A percentile compares a stretch with the other conserved stretches of the same genome.
Evolutionary conservation across 2,888 invertebrate genomes (phyloP).

Genomic region (Biston betularia): DNA sequence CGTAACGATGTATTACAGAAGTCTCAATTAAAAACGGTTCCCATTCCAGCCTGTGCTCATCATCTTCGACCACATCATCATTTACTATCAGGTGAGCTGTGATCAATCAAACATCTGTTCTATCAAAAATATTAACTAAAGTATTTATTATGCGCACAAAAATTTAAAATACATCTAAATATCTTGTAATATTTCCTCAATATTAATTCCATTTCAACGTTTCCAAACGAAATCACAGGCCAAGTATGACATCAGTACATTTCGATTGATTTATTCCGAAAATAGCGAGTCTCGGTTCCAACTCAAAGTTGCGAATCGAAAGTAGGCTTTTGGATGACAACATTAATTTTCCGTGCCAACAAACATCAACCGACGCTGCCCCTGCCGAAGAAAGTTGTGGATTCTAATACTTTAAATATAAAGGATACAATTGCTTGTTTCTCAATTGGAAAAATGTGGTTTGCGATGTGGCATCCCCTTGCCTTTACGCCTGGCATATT

Average conservation of each 20-base stretch:
- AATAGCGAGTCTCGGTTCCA: constrained; percentile 39
- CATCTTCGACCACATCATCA: no score
- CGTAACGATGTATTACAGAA: no score
- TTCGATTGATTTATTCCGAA: constrained; percentile 47
- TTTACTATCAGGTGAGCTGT: no score
- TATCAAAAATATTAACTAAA: no score
- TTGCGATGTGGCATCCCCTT: constrained; percentile 42
- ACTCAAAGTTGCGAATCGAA: constrained; percentile 57
- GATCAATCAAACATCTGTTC: no score
- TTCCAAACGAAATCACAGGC: constrained; percentile 6
- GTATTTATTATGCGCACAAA: no score
- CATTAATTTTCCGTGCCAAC: constrained; percentile 63
- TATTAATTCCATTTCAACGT: constrained; percentile 7
- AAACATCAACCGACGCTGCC: constrained; percentile 38
- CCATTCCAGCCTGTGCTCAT: no score
- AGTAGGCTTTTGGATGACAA: constrained; percentile 59
- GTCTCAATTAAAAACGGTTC: no score
- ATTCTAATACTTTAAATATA: constrained; percentile 38
- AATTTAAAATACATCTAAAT: neutral
- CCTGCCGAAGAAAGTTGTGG: constrained; percentile 5
- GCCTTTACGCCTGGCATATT: constrained; percentile 57
- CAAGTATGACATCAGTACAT: constrained; percentile 17
- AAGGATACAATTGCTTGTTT: constrained; percentile 39
- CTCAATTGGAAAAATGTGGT: constrained; percentile 30
- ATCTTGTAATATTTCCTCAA: neutral